phyloP scores from a whole-genome alignment of 2,888 invertebrate species.

The Eretmocerus hayati region DNA sequence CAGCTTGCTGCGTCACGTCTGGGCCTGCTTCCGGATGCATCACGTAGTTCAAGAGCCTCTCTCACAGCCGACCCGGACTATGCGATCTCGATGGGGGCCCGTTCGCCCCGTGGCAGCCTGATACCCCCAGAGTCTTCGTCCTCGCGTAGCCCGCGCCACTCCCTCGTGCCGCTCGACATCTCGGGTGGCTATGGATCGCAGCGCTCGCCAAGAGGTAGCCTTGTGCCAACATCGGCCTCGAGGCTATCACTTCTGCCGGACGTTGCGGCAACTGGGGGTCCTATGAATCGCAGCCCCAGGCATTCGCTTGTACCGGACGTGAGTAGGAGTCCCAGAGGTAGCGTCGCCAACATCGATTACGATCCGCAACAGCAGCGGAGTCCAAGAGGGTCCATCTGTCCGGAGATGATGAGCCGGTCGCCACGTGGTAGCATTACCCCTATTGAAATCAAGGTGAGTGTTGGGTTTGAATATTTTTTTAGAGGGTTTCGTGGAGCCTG shows the following conservation, averaged over 20 bases:
- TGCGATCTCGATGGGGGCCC: slow-evolving; percentile 14
- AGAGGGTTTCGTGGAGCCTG: too few relatives aligned
- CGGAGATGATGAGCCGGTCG: slow-evolving; percentile 49
- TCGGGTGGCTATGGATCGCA: too few relatives aligned
- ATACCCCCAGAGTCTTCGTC: slow-evolving; percentile 55
- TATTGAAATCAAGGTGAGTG: too few relatives aligned
- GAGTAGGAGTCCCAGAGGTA: slow-evolving; percentile 19
- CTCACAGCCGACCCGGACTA: slow-evolving; percentile 53
- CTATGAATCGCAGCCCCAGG: slow-evolving; percentile 52
- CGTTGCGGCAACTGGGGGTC: slow-evolving; percentile 48
- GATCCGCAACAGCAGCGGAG: slow-evolving; percentile 51
- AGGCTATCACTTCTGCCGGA: slow-evolving; percentile 59
- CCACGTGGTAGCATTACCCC: slow-evolving; percentile 56
- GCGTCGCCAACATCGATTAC: slow-evolving; percentile 30
- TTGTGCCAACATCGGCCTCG: slow-evolving; percentile 50
- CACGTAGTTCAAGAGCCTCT: slow-evolving; percentile 55
- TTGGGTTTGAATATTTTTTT: too few relatives aligned
- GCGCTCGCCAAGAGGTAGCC: slow-evolving; percentile 56
- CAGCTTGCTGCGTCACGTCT: slow-evolving; percentile 55
- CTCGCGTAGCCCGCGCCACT: slow-evolving; percentile 53
- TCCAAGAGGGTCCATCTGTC: slow-evolving; percentile 57
- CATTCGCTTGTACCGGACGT: slow-evolving; percentile 56
- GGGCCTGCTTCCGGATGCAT: slow-evolving; percentile 51
- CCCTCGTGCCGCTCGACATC: slow-evolving; percentile 54
- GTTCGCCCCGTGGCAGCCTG: slow-evolving; percentile 56